Percentiles rank a stretch among this genome's conserved stretches.
Conservation (phyloP, 1,140 invertebrate genomes). For the Macrotrachela quadricornifera region DNA sequence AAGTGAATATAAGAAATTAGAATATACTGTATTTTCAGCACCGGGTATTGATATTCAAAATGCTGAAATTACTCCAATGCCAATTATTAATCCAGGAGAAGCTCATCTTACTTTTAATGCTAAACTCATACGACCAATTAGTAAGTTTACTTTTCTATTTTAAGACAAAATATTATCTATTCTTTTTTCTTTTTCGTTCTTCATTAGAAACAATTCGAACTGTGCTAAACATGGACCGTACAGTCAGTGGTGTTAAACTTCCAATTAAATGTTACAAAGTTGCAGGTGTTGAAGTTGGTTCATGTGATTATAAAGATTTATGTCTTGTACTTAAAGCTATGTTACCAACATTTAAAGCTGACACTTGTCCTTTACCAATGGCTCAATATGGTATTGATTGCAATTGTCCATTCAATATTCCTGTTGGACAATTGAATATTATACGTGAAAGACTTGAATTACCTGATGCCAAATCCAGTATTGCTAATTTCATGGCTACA, state of each 20-base stretch:
- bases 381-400: constrained; percentile 6
- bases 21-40: no score
- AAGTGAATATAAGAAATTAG: no score
- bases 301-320: constrained; percentile 1
- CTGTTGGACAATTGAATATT: background rate
- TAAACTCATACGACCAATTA: background rate
- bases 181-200: no score
- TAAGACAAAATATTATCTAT: no score
- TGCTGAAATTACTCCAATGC: constrained; percentile 1
- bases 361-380: background rate
- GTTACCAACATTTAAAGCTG: background rate
- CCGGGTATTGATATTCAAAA: no score
- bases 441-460: background rate
- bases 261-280: constrained; percentile 6
- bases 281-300: constrained; percentile 6
- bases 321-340: constrained; percentile 3
- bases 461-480: background rate
- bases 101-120: background rate
- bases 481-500: constrained; percentile 1
- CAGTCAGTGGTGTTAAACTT: constrained; percentile 1
- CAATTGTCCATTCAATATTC: constrained; percentile 7
- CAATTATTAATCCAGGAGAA: constrained; percentile 5
- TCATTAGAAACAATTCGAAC: background rate
- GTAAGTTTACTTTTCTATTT: no score
- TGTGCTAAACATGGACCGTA: background rate